phyloP scores from a whole-genome alignment of 53 echinoderm and acorn worm genomes.

The Echinometra lucunter region DNA sequence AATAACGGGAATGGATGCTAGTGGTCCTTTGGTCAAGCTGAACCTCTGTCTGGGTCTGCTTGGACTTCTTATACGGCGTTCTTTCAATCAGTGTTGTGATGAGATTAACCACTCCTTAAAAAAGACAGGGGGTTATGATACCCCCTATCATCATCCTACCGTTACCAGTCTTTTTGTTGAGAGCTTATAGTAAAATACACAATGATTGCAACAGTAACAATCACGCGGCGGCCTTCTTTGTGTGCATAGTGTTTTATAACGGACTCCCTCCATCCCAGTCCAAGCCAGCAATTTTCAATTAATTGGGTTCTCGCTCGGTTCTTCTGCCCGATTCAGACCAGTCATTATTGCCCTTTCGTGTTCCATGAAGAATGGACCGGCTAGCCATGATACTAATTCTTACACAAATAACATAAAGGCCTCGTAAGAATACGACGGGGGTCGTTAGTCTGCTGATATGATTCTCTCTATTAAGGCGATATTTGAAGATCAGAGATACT shows the following conservation, averaged over 20 bases:
- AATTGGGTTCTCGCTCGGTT: conserved; percentile 41
- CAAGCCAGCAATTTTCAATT: conserved; percentile 43
- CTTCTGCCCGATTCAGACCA: conserved; percentile 27
- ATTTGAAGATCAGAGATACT: conserved; percentile 45
- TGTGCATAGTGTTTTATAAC: conserved; percentile 25
- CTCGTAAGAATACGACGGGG: conserved; percentile 3
- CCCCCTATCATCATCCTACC: conserved; percentile 44
- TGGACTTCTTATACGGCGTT: conserved; percentile 2
- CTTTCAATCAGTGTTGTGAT: conserved; percentile 38
- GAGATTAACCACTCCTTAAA: neutral
- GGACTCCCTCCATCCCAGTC: neutral
- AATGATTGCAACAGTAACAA: conserved; percentile 50
- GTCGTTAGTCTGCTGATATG: conserved; percentile 42
- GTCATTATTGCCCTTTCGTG: conserved; percentile 9
- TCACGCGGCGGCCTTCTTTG: conserved; percentile 38
- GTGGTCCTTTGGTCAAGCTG: neutral
- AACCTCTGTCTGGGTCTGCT: neutral
- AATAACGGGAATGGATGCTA: neutral
- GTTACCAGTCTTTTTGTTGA: conserved; percentile 36
- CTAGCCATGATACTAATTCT: conserved; percentile 54
- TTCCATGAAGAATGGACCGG: conserved; percentile 22
- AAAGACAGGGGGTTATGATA: conserved; percentile 5
- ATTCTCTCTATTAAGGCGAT: neutral
- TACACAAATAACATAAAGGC: conserved; percentile 45
- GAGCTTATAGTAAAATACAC: conserved; percentile 58